Evolutionary conservation across 2,888 invertebrate genomes (phyloP).

Genomic region (Cheilosia scutellata): DNA sequence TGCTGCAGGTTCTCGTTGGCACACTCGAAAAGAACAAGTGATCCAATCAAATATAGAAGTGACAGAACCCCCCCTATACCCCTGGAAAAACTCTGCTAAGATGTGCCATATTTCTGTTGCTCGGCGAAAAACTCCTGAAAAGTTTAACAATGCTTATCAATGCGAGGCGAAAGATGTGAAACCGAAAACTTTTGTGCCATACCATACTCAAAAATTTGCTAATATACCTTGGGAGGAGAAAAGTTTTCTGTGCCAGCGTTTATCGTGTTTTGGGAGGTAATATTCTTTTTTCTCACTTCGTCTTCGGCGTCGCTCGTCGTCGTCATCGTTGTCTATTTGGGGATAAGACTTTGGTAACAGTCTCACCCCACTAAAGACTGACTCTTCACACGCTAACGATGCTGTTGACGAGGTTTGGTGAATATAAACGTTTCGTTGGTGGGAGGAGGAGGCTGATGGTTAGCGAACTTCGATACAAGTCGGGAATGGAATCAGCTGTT

Average conservation of each 20-base stretch:
- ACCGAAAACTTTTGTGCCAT: conserved; percentile 68
- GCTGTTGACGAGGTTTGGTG: conserved; percentile 35
- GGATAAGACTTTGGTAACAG: conserved; percentile 12
- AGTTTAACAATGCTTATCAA: conserved; percentile 73
- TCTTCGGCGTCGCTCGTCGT: neutral
- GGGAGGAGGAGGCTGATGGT: neutral
- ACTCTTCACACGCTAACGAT: conserved; percentile 64
- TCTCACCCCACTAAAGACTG: conserved; percentile 13
- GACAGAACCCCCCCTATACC: conserved; percentile 50
- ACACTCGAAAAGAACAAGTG: conserved; percentile 70
- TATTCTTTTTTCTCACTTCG: conserved; percentile 30
- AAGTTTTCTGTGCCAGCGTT: conserved; percentile 68
- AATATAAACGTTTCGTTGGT: conserved; percentile 30
- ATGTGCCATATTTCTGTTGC: conserved; percentile 46
- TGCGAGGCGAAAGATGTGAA: conserved; percentile 68
- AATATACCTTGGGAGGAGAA: conserved; percentile 67
- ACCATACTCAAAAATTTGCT: conserved; percentile 71
- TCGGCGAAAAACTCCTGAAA: conserved; percentile 46
- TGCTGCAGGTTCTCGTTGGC: conserved; percentile 6
- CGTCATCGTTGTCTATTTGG: neutral
- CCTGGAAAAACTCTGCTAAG: neutral
- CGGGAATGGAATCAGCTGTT: conserved; percentile 68
- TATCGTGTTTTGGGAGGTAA: conserved; percentile 56
- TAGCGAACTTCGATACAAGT: conserved; percentile 51
- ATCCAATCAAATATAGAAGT: conserved; percentile 71